phyloP scores from a whole-genome alignment of 2,797 vertebrate genomes.

The Furcifer pardalis region DNA sequence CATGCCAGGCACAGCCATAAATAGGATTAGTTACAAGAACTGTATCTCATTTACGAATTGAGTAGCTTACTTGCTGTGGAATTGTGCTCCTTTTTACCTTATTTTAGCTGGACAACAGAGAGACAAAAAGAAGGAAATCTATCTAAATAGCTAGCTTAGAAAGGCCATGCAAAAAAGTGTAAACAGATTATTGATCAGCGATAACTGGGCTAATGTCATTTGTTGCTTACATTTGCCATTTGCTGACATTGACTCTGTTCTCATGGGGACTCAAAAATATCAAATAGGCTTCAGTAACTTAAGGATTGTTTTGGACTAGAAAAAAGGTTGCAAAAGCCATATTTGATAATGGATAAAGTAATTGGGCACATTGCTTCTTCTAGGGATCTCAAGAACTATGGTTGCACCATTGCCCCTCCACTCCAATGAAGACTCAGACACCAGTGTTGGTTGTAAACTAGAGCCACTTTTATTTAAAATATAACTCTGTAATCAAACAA shows the following conservation, averaged over 20 bases:
- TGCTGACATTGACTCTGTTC: background rate
- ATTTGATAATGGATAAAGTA: background rate
- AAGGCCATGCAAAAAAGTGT: background rate
- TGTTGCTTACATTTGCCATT: background rate
- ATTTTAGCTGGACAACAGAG: background rate
- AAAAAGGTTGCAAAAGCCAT: background rate
- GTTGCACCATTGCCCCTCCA: too few relatives aligned
- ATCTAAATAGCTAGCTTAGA: background rate
- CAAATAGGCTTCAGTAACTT: background rate
- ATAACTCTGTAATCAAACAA: too few relatives aligned
- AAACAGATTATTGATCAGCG: constrained; percentile 17
- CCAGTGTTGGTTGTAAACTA: too few relatives aligned
- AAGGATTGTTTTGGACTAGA: background rate
- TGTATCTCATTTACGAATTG: constrained; percentile 12
- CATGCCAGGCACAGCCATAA: constrained; percentile 18
- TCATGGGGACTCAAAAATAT: constrained; percentile 20
- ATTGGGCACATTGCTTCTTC: background rate
- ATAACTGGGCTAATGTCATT: accelerated
- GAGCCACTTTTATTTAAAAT: too few relatives aligned
- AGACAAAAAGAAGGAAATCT: background rate
- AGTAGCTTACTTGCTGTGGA: constrained; percentile 11
- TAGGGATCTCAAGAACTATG: background rate
- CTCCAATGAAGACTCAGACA: too few relatives aligned
- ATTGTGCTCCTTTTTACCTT: background rate
- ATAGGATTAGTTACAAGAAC: constrained; percentile 32